Evolutionary conservation across 2,888 invertebrate genomes (phyloP).

Genomic region (Rhagophthalmus giganteus): DNA sequence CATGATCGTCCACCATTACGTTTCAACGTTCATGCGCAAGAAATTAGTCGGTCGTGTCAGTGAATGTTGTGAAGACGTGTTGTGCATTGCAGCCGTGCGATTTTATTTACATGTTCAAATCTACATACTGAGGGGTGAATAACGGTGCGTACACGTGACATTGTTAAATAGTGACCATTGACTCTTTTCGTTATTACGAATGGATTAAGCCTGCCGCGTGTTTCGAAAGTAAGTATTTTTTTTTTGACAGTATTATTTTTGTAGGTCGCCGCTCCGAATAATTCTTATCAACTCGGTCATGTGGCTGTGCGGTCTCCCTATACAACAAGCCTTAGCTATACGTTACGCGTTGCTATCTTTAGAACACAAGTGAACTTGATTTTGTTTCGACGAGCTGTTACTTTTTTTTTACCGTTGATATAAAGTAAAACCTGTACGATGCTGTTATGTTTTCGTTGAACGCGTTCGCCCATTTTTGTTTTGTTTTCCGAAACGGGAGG

Average conservation of each 20-base stretch:
- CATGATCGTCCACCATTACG: conserved; percentile 47
- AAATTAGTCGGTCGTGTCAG: conserved; percentile 39
- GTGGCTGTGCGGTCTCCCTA: conserved; percentile 38
- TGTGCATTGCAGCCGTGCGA: conserved; percentile 28
- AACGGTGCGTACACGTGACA: conserved; percentile 25
- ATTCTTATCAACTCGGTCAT: conserved; percentile 45
- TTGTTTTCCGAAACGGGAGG: not conserved
- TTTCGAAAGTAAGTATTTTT: conserved; percentile 36
- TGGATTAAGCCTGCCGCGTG: conserved; percentile 24
- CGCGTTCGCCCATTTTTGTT: not conserved
- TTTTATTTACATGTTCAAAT: conserved; percentile 32
- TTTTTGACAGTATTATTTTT: conserved; percentile 34
- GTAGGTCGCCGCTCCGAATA: conserved; percentile 42
- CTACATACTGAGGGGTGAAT: conserved; percentile 14
- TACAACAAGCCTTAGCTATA: conserved; percentile 2
- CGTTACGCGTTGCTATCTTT: conserved; percentile 18
- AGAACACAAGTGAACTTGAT: conserved; percentile 24
- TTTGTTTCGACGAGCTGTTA: conserved; percentile 6
- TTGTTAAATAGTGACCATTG: conserved; percentile 20
- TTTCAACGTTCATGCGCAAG: conserved; percentile 57
- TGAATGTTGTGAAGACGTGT: conserved; percentile 31
- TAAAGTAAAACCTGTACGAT: conserved; percentile 9
- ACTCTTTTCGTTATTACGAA: conserved; percentile 14
- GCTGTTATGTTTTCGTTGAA: not conserved
- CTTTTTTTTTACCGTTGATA: conserved; percentile 18